Percentiles rank a stretch among this genome's conserved stretches.
Evolutionary conservation across 2,797 vertebrate species (phyloP).

Genomic region (Pitangus sulphuratus): DNA sequence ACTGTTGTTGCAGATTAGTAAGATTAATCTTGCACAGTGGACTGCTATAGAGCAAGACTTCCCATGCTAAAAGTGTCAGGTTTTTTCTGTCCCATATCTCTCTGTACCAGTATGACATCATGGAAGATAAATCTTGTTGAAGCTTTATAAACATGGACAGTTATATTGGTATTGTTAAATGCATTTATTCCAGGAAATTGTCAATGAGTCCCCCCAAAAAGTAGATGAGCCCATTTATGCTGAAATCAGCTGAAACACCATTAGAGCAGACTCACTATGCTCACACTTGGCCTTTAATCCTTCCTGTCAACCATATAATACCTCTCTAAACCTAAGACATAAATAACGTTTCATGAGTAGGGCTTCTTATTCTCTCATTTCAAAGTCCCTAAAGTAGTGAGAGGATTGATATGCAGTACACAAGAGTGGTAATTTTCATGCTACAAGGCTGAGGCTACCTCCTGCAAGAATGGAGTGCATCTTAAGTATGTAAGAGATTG

Average conservation of each 20-base stretch:
- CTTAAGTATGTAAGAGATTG: neutral
- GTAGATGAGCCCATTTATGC: neutral
- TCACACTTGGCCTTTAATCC: neutral
- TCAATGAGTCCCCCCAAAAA: neutral
- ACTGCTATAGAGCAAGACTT: neutral
- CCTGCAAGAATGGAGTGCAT: neutral
- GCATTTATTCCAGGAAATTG: neutral
- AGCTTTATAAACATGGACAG: neutral
- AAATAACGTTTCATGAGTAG: neutral
- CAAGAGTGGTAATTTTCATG: neutral
- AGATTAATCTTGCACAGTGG: neutral
- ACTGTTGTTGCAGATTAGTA: neutral
- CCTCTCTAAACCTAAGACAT: neutral
- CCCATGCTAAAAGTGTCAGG: neutral
- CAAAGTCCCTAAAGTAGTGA: neutral
- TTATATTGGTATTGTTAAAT: fast-evolving
- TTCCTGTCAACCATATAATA: neutral
- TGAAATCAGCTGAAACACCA: neutral
- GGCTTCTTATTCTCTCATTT: neutral
- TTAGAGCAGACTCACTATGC: neutral
- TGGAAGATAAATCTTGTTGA: neutral
- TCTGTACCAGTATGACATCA: neutral
- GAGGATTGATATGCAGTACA: neutral
- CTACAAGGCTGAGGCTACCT: neutral
- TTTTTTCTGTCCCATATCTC: neutral